A percentile compares a stretch with the other conserved stretches of the same genome.
Evolutionary conservation across 2,797 vertebrate genomes (phyloP).

Genomic region (Crocodylus rhombifer): DNA sequence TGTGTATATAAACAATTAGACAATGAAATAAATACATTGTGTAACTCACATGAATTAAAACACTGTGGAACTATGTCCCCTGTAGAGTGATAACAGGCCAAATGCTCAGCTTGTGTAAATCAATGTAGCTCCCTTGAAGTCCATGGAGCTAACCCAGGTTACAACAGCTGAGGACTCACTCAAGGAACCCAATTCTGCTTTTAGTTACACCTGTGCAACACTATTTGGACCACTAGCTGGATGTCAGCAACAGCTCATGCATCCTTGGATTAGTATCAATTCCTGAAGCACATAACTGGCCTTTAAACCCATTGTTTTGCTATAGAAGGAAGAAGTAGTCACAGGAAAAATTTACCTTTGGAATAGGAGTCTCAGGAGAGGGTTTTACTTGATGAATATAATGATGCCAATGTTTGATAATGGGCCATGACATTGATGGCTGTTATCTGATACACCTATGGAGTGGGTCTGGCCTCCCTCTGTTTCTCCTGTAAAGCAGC

Average conservation of each 20-base stretch:
- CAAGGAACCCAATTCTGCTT: background rate
- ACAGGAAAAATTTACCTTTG: background rate
- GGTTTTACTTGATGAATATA: conserved; percentile 13
- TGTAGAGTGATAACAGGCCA: background rate
- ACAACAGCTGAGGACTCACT: background rate
- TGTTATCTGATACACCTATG: conserved; percentile 77
- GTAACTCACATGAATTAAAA: background rate
- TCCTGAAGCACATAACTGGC: background rate
- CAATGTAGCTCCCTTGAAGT: background rate
- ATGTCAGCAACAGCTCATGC: background rate
- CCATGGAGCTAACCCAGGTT: background rate
- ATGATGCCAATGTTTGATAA: conserved; percentile 56
- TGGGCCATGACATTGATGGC: conserved; percentile 54
- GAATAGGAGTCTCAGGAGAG: conserved; percentile 38
- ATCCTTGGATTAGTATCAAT: background rate
- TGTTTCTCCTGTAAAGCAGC: conserved; percentile 31
- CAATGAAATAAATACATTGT: conserved; percentile 38
- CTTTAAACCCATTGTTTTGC: conserved; percentile 4
- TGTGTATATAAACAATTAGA: background rate
- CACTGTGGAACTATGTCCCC: background rate
- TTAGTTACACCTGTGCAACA: background rate
- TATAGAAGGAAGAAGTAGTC: background rate
- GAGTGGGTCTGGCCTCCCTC: conserved; percentile 44
- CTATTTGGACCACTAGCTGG: background rate
- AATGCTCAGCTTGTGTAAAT: background rate